Evolutionary conservation across 2,113 vertebrate genomes (phyloP), one percentile per base, ranked within the genome.

Genomic region (Pantherophis guttatus): DNA sequence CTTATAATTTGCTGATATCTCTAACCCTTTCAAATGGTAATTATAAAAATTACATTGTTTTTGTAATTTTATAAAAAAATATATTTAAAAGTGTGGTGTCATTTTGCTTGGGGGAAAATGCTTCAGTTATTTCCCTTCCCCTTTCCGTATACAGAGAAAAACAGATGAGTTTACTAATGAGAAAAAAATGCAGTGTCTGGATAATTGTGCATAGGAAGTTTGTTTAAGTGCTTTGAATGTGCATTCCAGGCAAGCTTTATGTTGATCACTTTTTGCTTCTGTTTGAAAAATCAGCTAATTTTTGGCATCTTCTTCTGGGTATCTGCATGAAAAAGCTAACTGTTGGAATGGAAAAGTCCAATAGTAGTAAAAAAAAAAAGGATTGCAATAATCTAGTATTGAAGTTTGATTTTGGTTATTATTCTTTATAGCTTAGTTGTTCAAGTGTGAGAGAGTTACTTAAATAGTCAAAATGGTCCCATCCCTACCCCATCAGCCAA

Each of bases 121-220:
- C 70, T 58, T 89, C 93, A 89, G 94, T 96, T 96, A 95, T 97
- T 96, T 97, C 96, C 94, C 94, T 95, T 95, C 94, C 81, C 93
- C 86, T 97, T 96, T 96, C 93, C 90, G 87, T 95, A 93, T 96
- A 87, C 92, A 75, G 53, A 53, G 50, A 44, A 54, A 94, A 92
- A 87, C 5, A 95, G 92, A 95, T 96, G 91, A 58, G 4, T 52
- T 89, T 89, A 96, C 92, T 88, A 92, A 93, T 91, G 93, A 88
- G 54, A 3, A 81, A 95, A 86, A 62, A 58, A 12, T 59, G 88
- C 55, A 93, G 91, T 90, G 59, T 62, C n/a, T 48, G 17, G 2
- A 90, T 95, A 92, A 91, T 94, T 91, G 93, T 65, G 57, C 65
- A 95, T 85, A 92, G 26, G 58, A n/a, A 24, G 3, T 8, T 29